A percentile compares a stretch with the other conserved stretches of the same genome.
Evolutionary conservation across 2,888 invertebrate species (phyloP).

Genomic region (Suillia variegata): DNA sequence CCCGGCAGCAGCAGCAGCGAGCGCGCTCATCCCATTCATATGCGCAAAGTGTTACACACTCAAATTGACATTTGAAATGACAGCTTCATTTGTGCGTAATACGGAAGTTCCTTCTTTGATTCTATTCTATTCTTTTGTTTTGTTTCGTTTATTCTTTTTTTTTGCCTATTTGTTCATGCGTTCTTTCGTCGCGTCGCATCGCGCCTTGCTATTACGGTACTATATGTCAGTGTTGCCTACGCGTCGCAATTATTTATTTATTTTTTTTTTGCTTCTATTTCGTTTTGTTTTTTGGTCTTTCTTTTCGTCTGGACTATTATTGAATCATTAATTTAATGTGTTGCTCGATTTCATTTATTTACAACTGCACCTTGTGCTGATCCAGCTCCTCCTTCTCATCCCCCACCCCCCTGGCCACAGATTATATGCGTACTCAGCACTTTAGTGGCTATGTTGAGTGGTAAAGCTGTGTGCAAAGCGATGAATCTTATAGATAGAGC

Average conservation of each 20-base stretch:
- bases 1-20: no score
- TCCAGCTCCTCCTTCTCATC: not conserved
- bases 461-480: no score
- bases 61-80: constrained; percentile 50
- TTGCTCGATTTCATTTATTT: not conserved
- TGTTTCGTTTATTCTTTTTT: not conserved
- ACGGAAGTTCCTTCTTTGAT: constrained; percentile 33
- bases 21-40: no score
- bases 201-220: no score
- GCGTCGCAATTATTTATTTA: no score
- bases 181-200: no score
- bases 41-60: no score
- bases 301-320: not conserved
- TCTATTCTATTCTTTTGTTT: not conserved
- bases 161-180: not conserved
- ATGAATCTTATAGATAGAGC: no score
- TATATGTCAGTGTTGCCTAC: no score
- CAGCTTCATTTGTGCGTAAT: constrained; percentile 47
- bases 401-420: not conserved
- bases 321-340: not conserved
- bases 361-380: not conserved
- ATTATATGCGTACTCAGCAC: no score
- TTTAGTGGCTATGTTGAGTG: no score
- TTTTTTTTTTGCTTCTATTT: no score
- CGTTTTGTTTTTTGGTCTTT: not conserved